Evolutionary conservation across 2,888 invertebrate species (phyloP).

Genomic region (Tinea semifulvella): DNA sequence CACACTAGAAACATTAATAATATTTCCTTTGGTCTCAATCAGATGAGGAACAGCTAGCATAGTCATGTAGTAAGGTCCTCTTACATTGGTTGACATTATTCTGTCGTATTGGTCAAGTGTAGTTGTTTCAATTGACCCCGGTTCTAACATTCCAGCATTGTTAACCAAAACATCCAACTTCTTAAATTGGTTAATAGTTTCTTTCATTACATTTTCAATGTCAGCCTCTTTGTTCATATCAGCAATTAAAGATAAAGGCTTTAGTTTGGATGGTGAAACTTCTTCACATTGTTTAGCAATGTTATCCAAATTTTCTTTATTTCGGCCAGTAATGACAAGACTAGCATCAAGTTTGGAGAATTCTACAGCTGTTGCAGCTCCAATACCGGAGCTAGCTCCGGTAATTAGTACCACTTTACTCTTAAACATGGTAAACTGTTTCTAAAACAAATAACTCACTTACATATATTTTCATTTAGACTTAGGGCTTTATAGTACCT

Average conservation of each 20-base stretch:
- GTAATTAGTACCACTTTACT: slow-evolving; percentile 71
- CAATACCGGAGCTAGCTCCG: slow-evolving; percentile 81
- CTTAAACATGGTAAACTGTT: slow-evolving; percentile 45
- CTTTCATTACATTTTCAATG: slow-evolving; percentile 70
- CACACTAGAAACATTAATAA: slow-evolving; percentile 95
- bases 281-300: slow-evolving; percentile 67
- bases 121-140: slow-evolving; percentile 84
- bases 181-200: slow-evolving; percentile 71
- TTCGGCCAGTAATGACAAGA: slow-evolving; percentile 74
- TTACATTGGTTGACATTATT: slow-evolving; percentile 87
- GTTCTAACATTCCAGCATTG: slow-evolving; percentile 86
- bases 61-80: slow-evolving; percentile 79
- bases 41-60: slow-evolving; percentile 86
- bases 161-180: slow-evolving; percentile 83
- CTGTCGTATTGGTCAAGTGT: slow-evolving; percentile 85
- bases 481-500: no score
- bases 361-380: slow-evolving; percentile 73
- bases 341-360: slow-evolving; percentile 73
- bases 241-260: slow-evolving; percentile 67
- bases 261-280: slow-evolving; percentile 34
- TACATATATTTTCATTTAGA: background rate
- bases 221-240: slow-evolving; percentile 76
- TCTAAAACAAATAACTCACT: background rate
- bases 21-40: slow-evolving; percentile 79
- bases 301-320: slow-evolving; percentile 71